Evolutionary conservation across 2,113 vertebrate genomes (phyloP), one percentile per base, ranked within the genome.

Genomic region (Rhodinocichla rosea): DNA sequence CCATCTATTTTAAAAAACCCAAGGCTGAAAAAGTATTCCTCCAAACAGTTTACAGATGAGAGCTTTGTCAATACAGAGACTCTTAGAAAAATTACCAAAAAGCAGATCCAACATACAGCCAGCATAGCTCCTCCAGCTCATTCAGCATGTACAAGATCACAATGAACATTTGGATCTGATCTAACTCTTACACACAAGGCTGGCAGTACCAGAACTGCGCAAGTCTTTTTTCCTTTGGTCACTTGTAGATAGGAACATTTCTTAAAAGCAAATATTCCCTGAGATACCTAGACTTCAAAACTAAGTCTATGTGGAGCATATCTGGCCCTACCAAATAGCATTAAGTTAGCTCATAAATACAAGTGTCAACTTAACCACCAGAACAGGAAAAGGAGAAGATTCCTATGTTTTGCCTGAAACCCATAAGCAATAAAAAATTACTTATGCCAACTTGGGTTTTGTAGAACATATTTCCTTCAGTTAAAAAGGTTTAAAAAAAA

Each of bases 271-370:
- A 73, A 28, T 69, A 73, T n/a, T 76, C 45, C 50, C 39, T 23
- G 82, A 33, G 0, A 0, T 13, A 74, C 8, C 27, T 10, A 44
- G 24, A 64, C 52, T 68, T 90, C 18, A 79, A 75, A 81, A 68
- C 15, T 18, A 75, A 55, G 7, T 39, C 67, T 60, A 4, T 8
- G 65, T 7, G 18, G n/a, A 80, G 22, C 22, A 28, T 8, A 90
- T 49, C 37, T 1, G 0, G 22, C 44, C 40, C 33, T 42, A 47
- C 11, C 52, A 47, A 65, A 73, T 2, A 75, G 28, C 0, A 0
- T 20, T 30, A 39, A 68, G 22, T 71, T 22, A 81, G 22, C 20
- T 75, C 32, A 70, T 26, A 55, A 69, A 80, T 39, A 0, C 6
- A 24, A 49, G 30, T 9, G 12, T 64, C 39, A 49, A 19, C 32